These are phyloP conservation scores for Stenotaenia linearis DNA, from an alignment of 2,888 invertebrate species.

Conservation along the genomic window DNA sequence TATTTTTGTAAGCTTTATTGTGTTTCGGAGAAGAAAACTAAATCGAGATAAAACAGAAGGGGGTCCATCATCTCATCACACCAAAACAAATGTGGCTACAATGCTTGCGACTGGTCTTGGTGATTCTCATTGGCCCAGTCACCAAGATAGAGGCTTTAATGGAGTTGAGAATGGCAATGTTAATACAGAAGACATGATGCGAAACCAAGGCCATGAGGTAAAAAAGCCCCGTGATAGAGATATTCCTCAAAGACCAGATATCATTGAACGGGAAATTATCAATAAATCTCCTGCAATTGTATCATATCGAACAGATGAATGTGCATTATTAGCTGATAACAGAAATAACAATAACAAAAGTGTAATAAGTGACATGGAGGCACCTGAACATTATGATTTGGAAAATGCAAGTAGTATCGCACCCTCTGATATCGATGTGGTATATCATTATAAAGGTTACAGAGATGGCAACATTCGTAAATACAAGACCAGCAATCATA, in stretches of 20 bases:
- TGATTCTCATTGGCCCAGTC: slow-evolving; percentile 35
- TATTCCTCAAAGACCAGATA: slow-evolving; percentile 82
- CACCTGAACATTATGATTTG: slow-evolving; percentile 89
- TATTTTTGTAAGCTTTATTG: slow-evolving; percentile 84
- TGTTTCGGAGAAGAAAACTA: slow-evolving; percentile 79
- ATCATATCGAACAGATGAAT: slow-evolving; percentile 48
- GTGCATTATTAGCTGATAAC: slow-evolving; percentile 45
- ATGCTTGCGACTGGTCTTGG: slow-evolving; percentile 52
- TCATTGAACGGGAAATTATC: slow-evolving; percentile 82
- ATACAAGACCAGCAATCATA: slow-evolving; percentile 71
- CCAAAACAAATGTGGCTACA: slow-evolving; percentile 54
- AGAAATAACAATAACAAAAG: slow-evolving; percentile 32
- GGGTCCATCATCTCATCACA: slow-evolving; percentile 14
- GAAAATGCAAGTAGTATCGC: slow-evolving; percentile 97
- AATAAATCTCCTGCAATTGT: slow-evolving; percentile 67
- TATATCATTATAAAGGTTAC: slow-evolving; percentile 90
- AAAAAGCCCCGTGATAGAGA: slow-evolving; percentile 80
- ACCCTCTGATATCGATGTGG: slow-evolving; percentile 93
- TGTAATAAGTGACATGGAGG: slow-evolving; percentile 54
- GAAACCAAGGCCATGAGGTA: slow-evolving; percentile 55
- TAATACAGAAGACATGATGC: slow-evolving; percentile 45
- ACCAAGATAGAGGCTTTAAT: slow-evolving; percentile 35
- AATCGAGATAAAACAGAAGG: slow-evolving; percentile 73
- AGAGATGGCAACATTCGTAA: slow-evolving; percentile 75
- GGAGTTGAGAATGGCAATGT: slow-evolving; percentile 38